Conservation (phyloP, 2,113 vertebrate genomes). For the Coreoperca whiteheadi region DNA sequence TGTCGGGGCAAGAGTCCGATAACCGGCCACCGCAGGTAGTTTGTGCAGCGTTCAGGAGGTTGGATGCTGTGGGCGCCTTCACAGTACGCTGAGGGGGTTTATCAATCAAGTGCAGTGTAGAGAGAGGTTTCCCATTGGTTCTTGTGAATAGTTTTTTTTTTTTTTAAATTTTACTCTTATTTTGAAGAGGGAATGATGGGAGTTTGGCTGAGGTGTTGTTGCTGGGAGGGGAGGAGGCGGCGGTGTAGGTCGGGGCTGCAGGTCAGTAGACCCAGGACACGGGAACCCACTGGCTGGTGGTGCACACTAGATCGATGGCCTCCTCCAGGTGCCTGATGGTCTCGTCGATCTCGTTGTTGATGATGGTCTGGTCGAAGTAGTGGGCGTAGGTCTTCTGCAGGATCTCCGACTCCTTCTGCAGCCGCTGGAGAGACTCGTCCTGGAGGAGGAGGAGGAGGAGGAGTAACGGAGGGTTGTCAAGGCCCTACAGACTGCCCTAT, state of each 20-base stretch:
- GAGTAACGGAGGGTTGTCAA: background rate
- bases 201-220: conserved; percentile 17
- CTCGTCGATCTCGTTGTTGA: conserved; percentile 99
- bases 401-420: conserved; percentile 99
- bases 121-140: conserved; percentile 84
- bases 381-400: conserved; percentile 98
- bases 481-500: background rate
- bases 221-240: conserved; percentile 15
- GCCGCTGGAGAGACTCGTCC: conserved; percentile 98
- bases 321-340: conserved; percentile 98
- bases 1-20: conserved; percentile 88
- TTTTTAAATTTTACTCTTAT: background rate
- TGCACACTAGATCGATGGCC: conserved; percentile 96
- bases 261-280: conserved; percentile 98
- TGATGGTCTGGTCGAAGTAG: conserved; percentile 99
- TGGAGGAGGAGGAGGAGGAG: conserved; percentile 56
- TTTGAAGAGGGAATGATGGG: conserved; percentile 66
- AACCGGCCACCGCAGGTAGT: conserved; percentile 80
- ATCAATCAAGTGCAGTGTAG: conserved; percentile 80
- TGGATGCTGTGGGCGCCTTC: conserved; percentile 29
- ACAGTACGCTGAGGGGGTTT: conserved; percentile 41
- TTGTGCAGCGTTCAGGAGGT: conserved; percentile 78
- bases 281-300: conserved; percentile 96
- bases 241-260: background rate
- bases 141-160: conserved; percentile 78